Evolutionary conservation across 2,797 vertebrate genomes (phyloP), one percentile per base, ranked within the genome.

Genomic region (Tokudaia muenninki): DNA sequence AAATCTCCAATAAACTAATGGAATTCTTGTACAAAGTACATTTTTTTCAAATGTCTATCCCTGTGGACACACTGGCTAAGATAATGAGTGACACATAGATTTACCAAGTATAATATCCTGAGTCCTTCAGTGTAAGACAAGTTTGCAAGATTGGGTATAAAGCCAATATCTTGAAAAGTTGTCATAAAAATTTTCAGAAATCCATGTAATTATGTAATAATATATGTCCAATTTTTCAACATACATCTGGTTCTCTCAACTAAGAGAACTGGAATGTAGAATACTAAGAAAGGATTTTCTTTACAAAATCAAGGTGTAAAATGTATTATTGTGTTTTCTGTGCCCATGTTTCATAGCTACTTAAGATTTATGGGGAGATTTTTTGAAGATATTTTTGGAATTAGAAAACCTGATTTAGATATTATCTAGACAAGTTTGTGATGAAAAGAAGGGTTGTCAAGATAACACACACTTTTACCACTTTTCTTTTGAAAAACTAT

Each of bases 371-470:
- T 13, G 19, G 16, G 50, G 77, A 86, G 14, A 74, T 87, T 67
- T 87, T 67, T 63, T 31, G 72, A 79, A 93, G 37, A 12, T 24
- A 72, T 90, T 90, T 90, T 91, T 22, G 41, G 29, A 95, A 78
- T 95, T 67, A 70, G 4, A 44, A 21, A 95, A 78, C 19, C 59
- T 19, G 63, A 81, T 94, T 94, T 74, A 19, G 52, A n/a, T 72
- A 81, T 78, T 72, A 80, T 88, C 86, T 80, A 47, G 41, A 77
- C 37, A 87, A 77, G 24, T 88, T 67, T 75, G 65, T 77, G 59
- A 86, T 88, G 52, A 87, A 87, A 41, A 47, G 2, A 70, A 52
- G 61, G 63, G 21, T 2, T 94, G 44, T 79, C 83, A 80, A 92
- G 79, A 70, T 84, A 89, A 81, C 41, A 84, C 10, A 19, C 22